Percentiles rank a stretch among this genome's conserved stretches.
phyloP scores from a whole-genome alignment of 2,797 vertebrate genomes.

The Periparus ater region DNA sequence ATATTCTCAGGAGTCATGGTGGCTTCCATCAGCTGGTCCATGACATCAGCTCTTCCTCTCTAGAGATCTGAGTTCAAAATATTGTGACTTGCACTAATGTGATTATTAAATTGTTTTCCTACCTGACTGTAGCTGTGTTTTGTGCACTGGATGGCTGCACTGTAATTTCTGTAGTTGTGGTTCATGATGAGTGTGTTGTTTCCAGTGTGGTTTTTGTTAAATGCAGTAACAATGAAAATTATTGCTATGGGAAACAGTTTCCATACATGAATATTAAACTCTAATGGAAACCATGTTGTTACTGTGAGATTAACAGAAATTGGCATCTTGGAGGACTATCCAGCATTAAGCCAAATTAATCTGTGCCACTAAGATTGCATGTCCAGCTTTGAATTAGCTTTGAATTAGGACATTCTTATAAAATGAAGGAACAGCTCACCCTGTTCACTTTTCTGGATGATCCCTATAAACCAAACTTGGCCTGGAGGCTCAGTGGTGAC shows the following conservation, averaged over 20 bases:
- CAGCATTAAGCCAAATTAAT: background rate
- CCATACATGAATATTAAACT: constrained; percentile 22
- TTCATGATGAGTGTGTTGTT: background rate
- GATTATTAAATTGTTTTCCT: background rate
- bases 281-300: constrained; percentile 14
- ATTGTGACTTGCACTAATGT: background rate
- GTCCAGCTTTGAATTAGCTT: background rate
- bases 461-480: background rate
- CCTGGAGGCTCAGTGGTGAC: background rate
- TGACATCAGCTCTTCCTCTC: background rate
- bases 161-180: background rate
- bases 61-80: background rate
- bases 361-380: background rate
- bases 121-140: background rate
- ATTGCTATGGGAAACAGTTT: background rate
- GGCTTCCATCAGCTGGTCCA: background rate
- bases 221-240: constrained; percentile 1
- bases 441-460: background rate
- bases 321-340: background rate
- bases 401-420: background rate
- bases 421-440: background rate
- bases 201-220: constrained; percentile 40
- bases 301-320: background rate
- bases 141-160: background rate
- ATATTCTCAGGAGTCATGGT: background rate